Base-by-base conservation (phyloP, 53 echinoderm and acorn worm species). In the Mesocentrotus franciscanus region DNA sequence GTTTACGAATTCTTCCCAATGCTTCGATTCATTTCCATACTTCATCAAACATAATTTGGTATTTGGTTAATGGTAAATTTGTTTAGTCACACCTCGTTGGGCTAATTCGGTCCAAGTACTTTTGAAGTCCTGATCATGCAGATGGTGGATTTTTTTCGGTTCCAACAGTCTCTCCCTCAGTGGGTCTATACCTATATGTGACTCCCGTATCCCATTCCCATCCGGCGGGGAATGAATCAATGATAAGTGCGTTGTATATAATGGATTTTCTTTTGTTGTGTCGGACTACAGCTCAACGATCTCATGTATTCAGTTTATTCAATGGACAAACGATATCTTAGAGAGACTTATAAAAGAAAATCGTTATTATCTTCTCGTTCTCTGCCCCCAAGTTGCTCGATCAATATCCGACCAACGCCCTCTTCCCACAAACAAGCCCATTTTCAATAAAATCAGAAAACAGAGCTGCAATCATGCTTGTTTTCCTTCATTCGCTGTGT, bases 261-360 rank as follows among this genome's bases (percentile, higher is more conserved):
- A 81, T 81, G 5, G 81, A 81, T 81, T 27, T 81, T 81, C 9
- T 22, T 17, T 39, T 81, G 79, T 79, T 39, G 10, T 6, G 18
- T 4, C 0, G 18, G 18, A 2, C 9, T 39, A 81, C 42, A 42
- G 1, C 8, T 10, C 81, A 42, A 20, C 81, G 39, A 81, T 18
- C 81, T 81, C 33, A 20, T 8, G 42, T 33, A 18, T 81, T 81
- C 81, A 81, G 20, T 81, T 81, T 22, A 36, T 20, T 81, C 20
- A 36, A 27, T 15, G 18, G n/a, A 27, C 58, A 57, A 58, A 26
- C 20, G 7, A 17, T 81, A 17, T 81, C 10, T 87, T 10, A n/a
- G 27, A 87, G n/a, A 87, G 87, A n/a, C 9, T 9, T 87, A 58
- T 26, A 87, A 26, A 29, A 58, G 87, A 27, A 87, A 87, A 87